Percentiles rank a stretch among this genome's conserved stretches.
Evolutionary conservation across 2,888 invertebrate species (phyloP).

Genomic region (Hololepta plana): DNA sequence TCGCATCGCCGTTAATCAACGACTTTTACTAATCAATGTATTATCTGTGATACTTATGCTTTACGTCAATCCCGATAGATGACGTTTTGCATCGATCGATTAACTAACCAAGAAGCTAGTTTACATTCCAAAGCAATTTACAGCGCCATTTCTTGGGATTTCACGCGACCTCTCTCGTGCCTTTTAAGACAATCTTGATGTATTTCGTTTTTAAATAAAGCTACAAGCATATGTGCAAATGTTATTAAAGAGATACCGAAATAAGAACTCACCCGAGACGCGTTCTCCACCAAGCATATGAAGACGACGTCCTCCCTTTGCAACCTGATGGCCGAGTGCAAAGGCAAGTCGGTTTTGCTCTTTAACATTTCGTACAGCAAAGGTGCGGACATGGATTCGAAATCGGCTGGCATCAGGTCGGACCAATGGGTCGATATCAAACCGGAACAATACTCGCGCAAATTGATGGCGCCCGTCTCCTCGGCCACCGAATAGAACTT

Average conservation of each 20-base stretch:
- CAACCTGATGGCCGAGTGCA: conserved; percentile 78
- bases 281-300: conserved; percentile 80
- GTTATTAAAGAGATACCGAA: too few species aligned
- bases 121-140: too few species aligned
- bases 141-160: too few species aligned
- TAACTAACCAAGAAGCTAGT: too few species aligned
- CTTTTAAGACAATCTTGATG: too few species aligned
- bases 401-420: conserved; percentile 65
- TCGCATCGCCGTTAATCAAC: background rate
- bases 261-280: conserved; percentile 60
- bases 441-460: conserved; percentile 76
- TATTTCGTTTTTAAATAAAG: too few species aligned
- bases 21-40: background rate
- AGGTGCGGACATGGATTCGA: conserved; percentile 83
- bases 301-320: conserved; percentile 89
- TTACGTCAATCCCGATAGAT: too few species aligned
- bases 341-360: conserved; percentile 68
- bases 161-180: too few species aligned
- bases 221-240: too few species aligned
- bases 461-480: conserved; percentile 62
- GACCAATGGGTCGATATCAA: conserved; percentile 90
- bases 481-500: conserved; percentile 80
- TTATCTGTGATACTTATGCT: conserved; percentile 10
- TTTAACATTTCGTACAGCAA: conserved; percentile 82
- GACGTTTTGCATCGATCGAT: too few species aligned